phyloP scores from a whole-genome alignment of 2,888 invertebrate species.

The Pseudanteris insignis region DNA sequence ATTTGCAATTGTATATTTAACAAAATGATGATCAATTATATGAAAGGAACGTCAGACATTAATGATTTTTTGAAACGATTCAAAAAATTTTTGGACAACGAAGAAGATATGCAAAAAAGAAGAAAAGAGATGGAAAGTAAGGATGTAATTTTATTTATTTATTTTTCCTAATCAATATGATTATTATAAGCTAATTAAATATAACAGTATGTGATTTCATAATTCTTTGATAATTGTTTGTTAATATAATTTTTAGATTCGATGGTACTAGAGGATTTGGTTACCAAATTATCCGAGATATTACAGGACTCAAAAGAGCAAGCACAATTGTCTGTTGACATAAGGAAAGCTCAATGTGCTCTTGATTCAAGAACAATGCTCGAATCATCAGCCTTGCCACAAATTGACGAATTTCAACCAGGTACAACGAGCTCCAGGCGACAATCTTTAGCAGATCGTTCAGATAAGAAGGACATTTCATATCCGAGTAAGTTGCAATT shows the following conservation, averaged over 20 bases:
- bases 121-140: too few species aligned
- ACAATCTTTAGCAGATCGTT: too few species aligned
- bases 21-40: constrained; percentile 1
- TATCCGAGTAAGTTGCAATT: too few species aligned
- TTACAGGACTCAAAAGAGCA: constrained; percentile 8
- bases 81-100: constrained; percentile 7
- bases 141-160: too few species aligned
- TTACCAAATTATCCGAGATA: constrained; percentile 5
- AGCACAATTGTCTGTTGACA: constrained; percentile 2
- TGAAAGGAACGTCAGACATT: neutral
- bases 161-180: too few species aligned
- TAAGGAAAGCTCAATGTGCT: constrained; percentile 3
- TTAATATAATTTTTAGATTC: too few species aligned
- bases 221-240: too few species aligned
- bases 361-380: neutral
- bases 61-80: constrained; percentile 4
- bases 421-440: neutral
- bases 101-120: neutral
- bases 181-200: too few species aligned
- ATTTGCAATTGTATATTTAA: constrained; percentile 10
- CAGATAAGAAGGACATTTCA: too few species aligned
- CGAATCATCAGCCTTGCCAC: too few species aligned
- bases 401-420: neutral
- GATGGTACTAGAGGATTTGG: constrained; percentile 2
- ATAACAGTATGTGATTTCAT: too few species aligned